Evolutionary conservation across 2,113 vertebrate genomes (phyloP).

Genomic region (Excalfactoria chinensis): DNA sequence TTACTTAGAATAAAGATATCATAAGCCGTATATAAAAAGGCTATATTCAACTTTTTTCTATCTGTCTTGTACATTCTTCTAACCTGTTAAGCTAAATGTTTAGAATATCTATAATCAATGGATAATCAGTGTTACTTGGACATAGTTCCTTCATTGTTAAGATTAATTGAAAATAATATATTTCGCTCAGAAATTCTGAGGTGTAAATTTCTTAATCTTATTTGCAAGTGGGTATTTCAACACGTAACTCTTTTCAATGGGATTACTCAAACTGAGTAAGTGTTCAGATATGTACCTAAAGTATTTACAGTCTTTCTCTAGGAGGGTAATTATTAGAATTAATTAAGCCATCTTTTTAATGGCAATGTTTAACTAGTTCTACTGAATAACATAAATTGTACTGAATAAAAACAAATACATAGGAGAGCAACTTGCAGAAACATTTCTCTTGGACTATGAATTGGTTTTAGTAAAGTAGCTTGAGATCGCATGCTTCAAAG

Average conservation of each 20-base stretch:
- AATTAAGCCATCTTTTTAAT: neutral
- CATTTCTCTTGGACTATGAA: neutral
- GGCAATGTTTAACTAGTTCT: neutral
- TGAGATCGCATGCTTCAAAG: neutral
- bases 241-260: neutral
- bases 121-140: neutral
- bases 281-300: neutral
- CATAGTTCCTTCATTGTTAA: neutral
- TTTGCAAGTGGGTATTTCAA: neutral
- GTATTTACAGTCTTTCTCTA: neutral
- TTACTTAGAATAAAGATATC: neutral
- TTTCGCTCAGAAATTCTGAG: neutral
- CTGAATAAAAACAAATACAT: neutral
- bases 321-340: neutral
- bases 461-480: neutral
- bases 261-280: neutral
- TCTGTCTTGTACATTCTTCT: neutral
- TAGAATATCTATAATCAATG: neutral
- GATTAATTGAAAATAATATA: neutral
- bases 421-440: neutral
- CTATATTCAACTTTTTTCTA: neutral
- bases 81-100: neutral
- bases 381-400: neutral
- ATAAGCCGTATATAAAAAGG: rapidly evolving
- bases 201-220: neutral